These are phyloP conservation scores for Gnathonemus longibarbis DNA, from an alignment of 2,113 vertebrate genomes.

Conservation along the genomic window DNA sequence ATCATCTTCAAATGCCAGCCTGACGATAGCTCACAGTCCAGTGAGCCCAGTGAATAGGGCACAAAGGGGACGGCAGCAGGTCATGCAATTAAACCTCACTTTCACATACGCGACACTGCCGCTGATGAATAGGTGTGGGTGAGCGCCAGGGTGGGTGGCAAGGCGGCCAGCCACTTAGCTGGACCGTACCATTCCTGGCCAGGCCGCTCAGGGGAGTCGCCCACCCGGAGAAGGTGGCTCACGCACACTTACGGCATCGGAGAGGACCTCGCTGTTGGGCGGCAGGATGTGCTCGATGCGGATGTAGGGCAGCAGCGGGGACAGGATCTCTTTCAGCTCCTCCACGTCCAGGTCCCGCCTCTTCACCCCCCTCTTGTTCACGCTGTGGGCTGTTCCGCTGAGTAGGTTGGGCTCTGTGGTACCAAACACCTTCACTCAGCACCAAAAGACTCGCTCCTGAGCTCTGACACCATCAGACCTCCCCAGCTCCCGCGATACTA, in stretches of 20 bases:
- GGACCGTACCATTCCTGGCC: background rate
- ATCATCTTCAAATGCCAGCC: background rate
- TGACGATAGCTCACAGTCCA: background rate
- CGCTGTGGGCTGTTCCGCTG: conserved; percentile 94
- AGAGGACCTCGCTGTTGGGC: conserved; percentile 82
- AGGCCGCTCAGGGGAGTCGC: background rate
- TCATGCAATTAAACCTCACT: background rate
- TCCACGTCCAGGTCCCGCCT: conserved; percentile 91
- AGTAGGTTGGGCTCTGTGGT: conserved; percentile 87
- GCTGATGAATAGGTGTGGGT: background rate
- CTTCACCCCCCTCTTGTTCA: conserved; percentile 95
- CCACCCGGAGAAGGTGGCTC: background rate
- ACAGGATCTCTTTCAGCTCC: conserved; percentile 91
- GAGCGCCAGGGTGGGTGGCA: background rate
- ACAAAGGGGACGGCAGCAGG: background rate
- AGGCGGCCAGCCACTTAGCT: background rate
- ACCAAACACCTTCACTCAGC: conserved; percentile 4
- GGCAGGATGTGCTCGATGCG: conserved; percentile 92
- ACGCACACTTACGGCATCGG: conserved; percentile 74
- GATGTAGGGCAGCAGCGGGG: conserved; percentile 82
- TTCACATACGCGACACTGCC: background rate
- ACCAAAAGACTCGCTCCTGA: background rate
- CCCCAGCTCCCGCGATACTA: background rate
- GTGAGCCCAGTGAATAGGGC: background rate
- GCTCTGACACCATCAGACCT: background rate